These are phyloP conservation scores for Scomber colias DNA, from an alignment of 2,113 vertebrate species.

Conservation along the genomic window DNA sequence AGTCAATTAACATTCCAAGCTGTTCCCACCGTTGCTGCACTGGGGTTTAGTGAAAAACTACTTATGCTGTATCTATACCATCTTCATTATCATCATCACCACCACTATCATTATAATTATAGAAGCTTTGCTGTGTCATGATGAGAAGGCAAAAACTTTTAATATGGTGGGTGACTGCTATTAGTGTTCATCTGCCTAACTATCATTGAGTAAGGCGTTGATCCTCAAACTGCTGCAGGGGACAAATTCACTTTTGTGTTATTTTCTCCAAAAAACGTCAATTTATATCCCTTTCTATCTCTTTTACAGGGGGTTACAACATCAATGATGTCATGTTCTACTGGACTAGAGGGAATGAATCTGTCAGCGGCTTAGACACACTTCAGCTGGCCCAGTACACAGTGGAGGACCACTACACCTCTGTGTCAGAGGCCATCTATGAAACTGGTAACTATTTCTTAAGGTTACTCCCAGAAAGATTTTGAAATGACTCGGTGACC, in stretches of 20 bases:
- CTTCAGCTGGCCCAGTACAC: slow-evolving; percentile 92
- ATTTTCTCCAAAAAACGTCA: not conserved
- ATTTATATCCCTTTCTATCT: not conserved
- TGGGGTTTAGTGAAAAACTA: slow-evolving; percentile 12
- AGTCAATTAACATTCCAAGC: slow-evolving; percentile 43
- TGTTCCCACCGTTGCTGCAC: slow-evolving; percentile 17
- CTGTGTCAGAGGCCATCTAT: slow-evolving; percentile 91
- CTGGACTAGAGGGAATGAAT: slow-evolving; percentile 94
- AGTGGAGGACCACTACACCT: slow-evolving; percentile 92
- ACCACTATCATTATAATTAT: not conserved
- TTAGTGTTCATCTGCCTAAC: not conserved
- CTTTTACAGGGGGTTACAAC: slow-evolving; percentile 91
- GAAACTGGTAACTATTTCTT: slow-evolving; percentile 86
- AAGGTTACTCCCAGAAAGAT: not conserved
- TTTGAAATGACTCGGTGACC: not conserved
- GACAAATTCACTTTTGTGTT: not conserved
- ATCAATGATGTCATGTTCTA: slow-evolving; percentile 92
- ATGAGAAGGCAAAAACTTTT: slow-evolving; percentile 5
- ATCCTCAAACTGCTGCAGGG: not conserved
- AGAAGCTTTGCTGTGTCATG: not conserved
- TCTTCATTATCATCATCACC: not conserved
- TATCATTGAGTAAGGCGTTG: not conserved
- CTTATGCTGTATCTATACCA: not conserved
- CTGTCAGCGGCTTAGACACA: slow-evolving; percentile 89
- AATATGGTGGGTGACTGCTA: not conserved